A percentile compares a stretch with the other conserved stretches of the same genome.
These are phyloP conservation scores for Myocastor coypus DNA, from an alignment of 2,113 vertebrate species.

Conservation along the genomic window DNA sequence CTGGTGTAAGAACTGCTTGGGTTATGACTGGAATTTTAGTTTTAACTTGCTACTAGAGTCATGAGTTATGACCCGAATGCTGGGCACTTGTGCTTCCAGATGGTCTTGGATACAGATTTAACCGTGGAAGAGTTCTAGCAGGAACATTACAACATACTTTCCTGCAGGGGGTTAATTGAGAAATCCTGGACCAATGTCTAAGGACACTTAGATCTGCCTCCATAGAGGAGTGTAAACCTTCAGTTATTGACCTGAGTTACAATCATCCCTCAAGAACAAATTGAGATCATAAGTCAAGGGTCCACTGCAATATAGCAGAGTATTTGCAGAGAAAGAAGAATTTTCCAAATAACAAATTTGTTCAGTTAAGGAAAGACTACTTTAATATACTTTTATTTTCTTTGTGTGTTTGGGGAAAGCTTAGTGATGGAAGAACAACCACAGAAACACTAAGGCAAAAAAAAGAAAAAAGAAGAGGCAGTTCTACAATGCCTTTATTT, in stretches of 20 bases:
- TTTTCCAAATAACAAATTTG: not conserved
- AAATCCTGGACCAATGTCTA: not conserved
- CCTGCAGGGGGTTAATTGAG: not conserved
- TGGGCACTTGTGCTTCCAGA: not conserved
- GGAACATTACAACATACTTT: not conserved
- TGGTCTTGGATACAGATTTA: not conserved
- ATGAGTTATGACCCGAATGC: not conserved
- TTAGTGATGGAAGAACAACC: not conserved
- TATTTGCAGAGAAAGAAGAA: conserved; percentile 27
- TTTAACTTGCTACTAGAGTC: not conserved
- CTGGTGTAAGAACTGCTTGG: not conserved
- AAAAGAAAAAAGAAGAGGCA: not conserved
- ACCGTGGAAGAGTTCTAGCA: not conserved
- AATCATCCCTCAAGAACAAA: not conserved
- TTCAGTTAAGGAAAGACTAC: conserved; percentile 49
- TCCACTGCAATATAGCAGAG: not conserved
- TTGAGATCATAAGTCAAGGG: not conserved
- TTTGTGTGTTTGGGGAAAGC: not conserved
- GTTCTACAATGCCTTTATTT: not conserved
- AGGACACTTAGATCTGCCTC: not conserved
- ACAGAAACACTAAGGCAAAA: not conserved
- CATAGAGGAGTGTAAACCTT: not conserved
- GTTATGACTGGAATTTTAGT: not conserved
- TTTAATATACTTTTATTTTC: conserved; percentile 3
- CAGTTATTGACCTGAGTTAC: not conserved